Evolutionary conservation across 2,113 vertebrate genomes (phyloP).

Genomic region (Pampusana beccarii): DNA sequence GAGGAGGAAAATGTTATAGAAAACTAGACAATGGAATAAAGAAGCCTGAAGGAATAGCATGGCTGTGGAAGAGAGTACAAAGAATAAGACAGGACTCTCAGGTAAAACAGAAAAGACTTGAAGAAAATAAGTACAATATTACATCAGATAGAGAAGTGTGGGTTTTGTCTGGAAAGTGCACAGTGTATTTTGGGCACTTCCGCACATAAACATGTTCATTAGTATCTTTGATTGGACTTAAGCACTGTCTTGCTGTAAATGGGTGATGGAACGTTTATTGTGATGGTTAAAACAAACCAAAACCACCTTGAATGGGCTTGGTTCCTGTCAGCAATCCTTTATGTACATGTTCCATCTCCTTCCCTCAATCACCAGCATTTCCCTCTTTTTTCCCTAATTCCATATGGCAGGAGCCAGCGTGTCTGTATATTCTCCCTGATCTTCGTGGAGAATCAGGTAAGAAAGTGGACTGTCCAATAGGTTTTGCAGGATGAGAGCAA

Average conservation of each 20-base stretch:
- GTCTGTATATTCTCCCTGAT: not conserved
- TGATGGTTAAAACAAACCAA: not conserved
- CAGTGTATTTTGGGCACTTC: not conserved
- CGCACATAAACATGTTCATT: not conserved
- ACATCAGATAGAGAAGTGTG: not conserved
- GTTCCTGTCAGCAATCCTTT: not conserved
- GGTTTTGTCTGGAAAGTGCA: not conserved
- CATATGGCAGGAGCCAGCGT: not conserved
- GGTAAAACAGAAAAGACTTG: not conserved
- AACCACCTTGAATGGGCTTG: not conserved
- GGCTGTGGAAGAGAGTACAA: not conserved
- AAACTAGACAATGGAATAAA: not conserved
- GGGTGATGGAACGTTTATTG: not conserved
- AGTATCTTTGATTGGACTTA: not conserved
- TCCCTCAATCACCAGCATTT: not conserved
- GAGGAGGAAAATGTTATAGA: not conserved
- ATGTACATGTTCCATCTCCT: not conserved
- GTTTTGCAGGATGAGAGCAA: not conserved
- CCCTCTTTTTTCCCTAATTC: not conserved
- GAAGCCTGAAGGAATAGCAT: not conserved
- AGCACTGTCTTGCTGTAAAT: not conserved
- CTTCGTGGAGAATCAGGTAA: fast-evolving
- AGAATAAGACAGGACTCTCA: not conserved
- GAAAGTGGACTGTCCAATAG: not conserved
- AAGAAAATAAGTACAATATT: not conserved